These are phyloP conservation scores for Criorhina ranunculi DNA, from an alignment of 2,888 invertebrate species.

Conservation along the genomic window DNA sequence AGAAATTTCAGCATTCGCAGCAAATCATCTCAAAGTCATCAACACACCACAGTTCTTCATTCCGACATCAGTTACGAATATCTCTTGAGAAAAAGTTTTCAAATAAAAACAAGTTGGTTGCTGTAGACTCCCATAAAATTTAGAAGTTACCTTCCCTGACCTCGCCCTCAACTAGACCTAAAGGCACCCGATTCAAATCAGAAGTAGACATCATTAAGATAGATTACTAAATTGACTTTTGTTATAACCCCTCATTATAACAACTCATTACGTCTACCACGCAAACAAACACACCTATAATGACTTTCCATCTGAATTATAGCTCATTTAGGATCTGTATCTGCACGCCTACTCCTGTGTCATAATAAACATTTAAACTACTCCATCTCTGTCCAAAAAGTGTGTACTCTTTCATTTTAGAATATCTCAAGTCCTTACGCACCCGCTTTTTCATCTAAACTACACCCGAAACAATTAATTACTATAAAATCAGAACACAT, in stretches of 20 bases:
- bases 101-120: no score
- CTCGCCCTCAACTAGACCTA: background rate
- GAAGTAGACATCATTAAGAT: background rate
- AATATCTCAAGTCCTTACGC: background rate
- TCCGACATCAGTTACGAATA: no score
- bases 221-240: background rate
- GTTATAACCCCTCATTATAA: slow-evolving; percentile 8
- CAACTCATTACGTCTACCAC: slow-evolving; percentile 2
- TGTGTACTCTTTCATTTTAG: no score
- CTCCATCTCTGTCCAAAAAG: background rate
- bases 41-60: no score
- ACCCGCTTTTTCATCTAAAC: slow-evolving; percentile 12
- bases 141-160: background rate
- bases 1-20: no score
- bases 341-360: background rate
- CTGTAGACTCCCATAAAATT: no score
- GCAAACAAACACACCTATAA: slow-evolving; percentile 25
- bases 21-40: no score
- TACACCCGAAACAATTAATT: slow-evolving; percentile 55
- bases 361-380: slow-evolving; percentile 1
- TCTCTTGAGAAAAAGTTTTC: no score
- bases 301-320: background rate
- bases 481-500: slow-evolving; percentile 44
- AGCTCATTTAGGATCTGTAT: background rate
- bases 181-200: background rate